phyloP scores from a whole-genome alignment of 64 coral and sea anemone species.

The Dendrophyllia cribrosa region DNA sequence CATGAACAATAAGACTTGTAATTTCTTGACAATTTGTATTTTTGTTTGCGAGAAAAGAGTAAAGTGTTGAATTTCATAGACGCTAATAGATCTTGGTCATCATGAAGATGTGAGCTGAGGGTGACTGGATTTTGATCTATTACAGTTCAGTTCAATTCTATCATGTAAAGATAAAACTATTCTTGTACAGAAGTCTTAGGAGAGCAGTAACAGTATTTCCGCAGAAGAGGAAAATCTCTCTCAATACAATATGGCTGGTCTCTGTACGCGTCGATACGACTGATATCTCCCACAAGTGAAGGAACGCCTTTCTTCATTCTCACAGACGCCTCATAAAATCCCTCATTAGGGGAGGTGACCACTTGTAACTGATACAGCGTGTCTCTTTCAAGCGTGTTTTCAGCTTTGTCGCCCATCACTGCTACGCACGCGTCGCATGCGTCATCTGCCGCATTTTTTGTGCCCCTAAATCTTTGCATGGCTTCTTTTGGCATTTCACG shows the following conservation, averaged over 20 bases:
- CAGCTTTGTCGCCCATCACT: slow-evolving; percentile 1
- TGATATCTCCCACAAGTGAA: slow-evolving; percentile 15
- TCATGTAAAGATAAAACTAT: no score
- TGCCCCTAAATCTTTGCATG: not conserved
- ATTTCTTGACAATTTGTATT: no score
- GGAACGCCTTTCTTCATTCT: slow-evolving; percentile 4
- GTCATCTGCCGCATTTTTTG: not conserved
- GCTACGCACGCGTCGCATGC: slow-evolving; percentile 10
- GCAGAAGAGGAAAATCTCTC: not conserved
- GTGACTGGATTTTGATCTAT: no score
- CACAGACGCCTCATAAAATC: slow-evolving; percentile 37
- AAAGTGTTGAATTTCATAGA: no score
- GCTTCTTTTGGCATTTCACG: slow-evolving; percentile 39
- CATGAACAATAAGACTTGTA: no score
- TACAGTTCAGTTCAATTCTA: no score
- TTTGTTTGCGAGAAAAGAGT: no score
- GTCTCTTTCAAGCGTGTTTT: not conserved
- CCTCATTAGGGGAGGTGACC: not conserved
- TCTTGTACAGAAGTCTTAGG: no score
- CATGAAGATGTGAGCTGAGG: no score
- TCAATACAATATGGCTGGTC: slow-evolving; percentile 42
- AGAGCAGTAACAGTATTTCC: slow-evolving; percentile 53
- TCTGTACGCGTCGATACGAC: slow-evolving; percentile 31
- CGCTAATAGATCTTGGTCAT: no score
- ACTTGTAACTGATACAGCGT: slow-evolving; percentile 49